phyloP scores from a whole-genome alignment of 92 coral and sea anemone genomes.

The Heliopora coerulea region DNA sequence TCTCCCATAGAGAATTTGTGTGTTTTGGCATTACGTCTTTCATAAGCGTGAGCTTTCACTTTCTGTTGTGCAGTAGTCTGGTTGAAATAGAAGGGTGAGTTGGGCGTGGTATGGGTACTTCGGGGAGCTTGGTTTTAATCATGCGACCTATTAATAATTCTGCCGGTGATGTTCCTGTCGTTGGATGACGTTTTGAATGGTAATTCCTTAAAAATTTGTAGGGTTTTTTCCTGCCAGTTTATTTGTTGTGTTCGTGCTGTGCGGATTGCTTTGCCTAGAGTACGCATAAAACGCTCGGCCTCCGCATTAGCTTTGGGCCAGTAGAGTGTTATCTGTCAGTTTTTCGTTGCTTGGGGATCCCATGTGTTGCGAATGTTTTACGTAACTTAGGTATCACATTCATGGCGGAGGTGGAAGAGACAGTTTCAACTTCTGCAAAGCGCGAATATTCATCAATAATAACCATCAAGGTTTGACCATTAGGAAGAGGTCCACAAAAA shows the following conservation, averaged over 20 bases:
- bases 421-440: constrained; percentile 42
- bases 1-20: constrained; percentile 27
- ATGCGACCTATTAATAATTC: constrained; percentile 20
- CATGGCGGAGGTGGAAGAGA: constrained; percentile 35
- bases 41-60: constrained; percentile 14
- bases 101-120: background rate
- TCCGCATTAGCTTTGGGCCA: constrained; percentile 33
- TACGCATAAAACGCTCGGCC: constrained; percentile 23
- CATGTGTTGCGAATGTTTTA: constrained; percentile 30
- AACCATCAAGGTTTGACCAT: constrained; percentile 37
- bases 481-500: constrained; percentile 42
- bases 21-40: constrained; percentile 18
- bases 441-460: constrained; percentile 47
- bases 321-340: constrained; percentile 31
- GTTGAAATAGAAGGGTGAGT: constrained; percentile 18
- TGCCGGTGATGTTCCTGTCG: constrained; percentile 17
- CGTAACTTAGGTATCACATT: constrained; percentile 30
- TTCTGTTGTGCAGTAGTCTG: constrained; percentile 11
- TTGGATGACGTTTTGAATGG: constrained; percentile 20
- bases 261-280: constrained; percentile 21
- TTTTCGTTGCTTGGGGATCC: constrained; percentile 30
- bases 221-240: constrained; percentile 46
- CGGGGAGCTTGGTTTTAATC: constrained; percentile 26
- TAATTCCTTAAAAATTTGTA: constrained; percentile 39
- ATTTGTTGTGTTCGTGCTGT: constrained; percentile 15